Conservation (phyloP, 2,797 vertebrate species). For the Dicrostonyx torquatus region DNA sequence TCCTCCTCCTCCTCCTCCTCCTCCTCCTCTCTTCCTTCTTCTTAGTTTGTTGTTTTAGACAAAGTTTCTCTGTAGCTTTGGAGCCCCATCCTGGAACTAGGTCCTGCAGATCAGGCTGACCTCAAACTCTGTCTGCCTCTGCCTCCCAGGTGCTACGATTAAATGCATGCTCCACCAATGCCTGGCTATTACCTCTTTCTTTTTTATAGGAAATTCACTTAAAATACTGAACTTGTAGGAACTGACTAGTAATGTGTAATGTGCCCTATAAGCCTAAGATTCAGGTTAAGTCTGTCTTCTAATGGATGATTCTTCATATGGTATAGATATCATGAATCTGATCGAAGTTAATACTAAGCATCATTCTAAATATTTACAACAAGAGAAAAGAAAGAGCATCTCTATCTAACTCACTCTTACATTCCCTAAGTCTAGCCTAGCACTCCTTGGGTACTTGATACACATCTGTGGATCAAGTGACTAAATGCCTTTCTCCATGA, state of each 20-base stretch:
- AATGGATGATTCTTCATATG: constrained; percentile 37
- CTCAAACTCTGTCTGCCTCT: no score
- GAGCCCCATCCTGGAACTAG: no score
- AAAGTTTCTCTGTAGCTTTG: no score
- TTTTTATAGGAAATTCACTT: constrained; percentile 51
- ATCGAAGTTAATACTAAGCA: constrained; percentile 17
- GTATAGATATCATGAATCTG: background rate
- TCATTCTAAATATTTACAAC: background rate
- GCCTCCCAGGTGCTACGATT: no score
- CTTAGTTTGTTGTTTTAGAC: no score
- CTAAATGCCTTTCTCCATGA: background rate
- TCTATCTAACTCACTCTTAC: background rate
- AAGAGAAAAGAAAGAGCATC: background rate
- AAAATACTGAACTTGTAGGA: constrained; percentile 62
- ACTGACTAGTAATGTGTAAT: constrained; percentile 20
- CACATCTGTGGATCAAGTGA: background rate
- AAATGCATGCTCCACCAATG: no score
- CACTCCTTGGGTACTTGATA: background rate
- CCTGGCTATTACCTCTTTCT: constrained; percentile 46
- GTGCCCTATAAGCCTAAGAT: constrained; percentile 47
- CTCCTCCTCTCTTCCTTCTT: no score
- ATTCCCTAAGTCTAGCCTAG: background rate
- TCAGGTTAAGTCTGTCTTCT: constrained; percentile 20
- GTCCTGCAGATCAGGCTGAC: no score
- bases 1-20: no score